Evolutionary conservation across 2,797 vertebrate genomes (phyloP).

Genomic region (Rhabdomys pumilio): DNA sequence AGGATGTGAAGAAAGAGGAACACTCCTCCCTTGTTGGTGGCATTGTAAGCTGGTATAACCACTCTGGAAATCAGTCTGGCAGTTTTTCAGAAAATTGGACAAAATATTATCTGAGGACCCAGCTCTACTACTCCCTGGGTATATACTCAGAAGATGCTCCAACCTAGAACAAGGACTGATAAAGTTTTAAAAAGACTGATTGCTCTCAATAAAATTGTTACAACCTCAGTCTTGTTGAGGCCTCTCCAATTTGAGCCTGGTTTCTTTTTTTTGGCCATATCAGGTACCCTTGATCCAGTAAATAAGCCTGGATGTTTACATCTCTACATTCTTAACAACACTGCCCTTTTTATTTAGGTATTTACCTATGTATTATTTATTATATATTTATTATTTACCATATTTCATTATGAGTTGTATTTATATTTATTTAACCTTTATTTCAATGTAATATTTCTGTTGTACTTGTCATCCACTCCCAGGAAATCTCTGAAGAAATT

Average conservation of each 20-base stretch:
- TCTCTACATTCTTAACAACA: not conserved
- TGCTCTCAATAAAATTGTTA: not conserved
- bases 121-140: too few species aligned
- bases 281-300: not conserved
- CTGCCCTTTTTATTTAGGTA: too few species aligned
- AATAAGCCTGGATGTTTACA: not conserved
- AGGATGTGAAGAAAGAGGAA: too few species aligned
- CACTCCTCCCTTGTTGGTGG: too few species aligned
- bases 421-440: not conserved
- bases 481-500: not conserved
- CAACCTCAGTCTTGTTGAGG: not conserved
- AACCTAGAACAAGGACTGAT: not conserved
- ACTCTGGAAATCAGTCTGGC: too few species aligned
- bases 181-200: not conserved
- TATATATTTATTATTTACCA: not conserved
- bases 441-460: not conserved
- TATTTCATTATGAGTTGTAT: not conserved
- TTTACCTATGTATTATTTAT: not conserved
- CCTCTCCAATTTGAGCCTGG: not conserved
- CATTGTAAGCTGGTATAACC: too few species aligned
- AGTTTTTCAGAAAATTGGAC: too few species aligned
- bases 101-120: too few species aligned
- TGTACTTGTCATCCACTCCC: not conserved
- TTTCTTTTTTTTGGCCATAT: not conserved
- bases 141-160: too few species aligned